Evolutionary conservation across 2,797 vertebrate species (phyloP), one percentile per base, ranked within the genome.

Genomic region (Lithobates pipiens): DNA sequence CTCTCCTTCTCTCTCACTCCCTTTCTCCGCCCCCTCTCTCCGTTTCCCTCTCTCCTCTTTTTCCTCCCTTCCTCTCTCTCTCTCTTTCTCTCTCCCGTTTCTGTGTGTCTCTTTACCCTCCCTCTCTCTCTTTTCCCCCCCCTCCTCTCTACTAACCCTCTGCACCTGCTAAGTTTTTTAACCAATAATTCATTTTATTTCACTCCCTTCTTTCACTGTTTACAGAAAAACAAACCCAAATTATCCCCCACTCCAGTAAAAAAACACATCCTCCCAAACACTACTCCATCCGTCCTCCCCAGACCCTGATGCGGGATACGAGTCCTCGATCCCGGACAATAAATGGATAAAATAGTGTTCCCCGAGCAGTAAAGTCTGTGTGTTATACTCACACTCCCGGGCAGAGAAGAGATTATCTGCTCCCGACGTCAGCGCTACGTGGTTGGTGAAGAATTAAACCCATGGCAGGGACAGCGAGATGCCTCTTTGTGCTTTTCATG

Each of bases 61-160:
- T 74, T 54, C 42, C 54, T 65, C 69, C 46, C 69, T 85, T 23
- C 57, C 68, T 50, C 27, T 32, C 32, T 54, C 61, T 44, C 61
- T 39, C 27, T n/a, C 54, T 44, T 32, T 88, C 85, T 76, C 44
- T 81, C 69, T 72, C 39, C 80, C 27, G 36, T 71, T 42, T 83
- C 63, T 34, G 69, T 44, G 81, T 71, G 69, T 77, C 36, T 82
- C 54, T 63, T 39, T 81, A 34, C 65, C 68, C 57, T 80, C 54
- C 65, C 76, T 76, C 57, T 74, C 76, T 74, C 81, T 81, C 76
- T 74, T 76, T 81, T 63, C 27, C 69, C 74, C 84, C 84, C 88
- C 89, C 90, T 89, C 91, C 90, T 90, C 89, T 89, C 44, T 46
- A 76, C 61, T 85, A 29, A 80, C 82, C 83, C 78, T 80, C 83